These are phyloP conservation scores for Megaleporinus macrocephalus DNA, from an alignment of 2,113 vertebrate species.

Conservation along the genomic window DNA sequence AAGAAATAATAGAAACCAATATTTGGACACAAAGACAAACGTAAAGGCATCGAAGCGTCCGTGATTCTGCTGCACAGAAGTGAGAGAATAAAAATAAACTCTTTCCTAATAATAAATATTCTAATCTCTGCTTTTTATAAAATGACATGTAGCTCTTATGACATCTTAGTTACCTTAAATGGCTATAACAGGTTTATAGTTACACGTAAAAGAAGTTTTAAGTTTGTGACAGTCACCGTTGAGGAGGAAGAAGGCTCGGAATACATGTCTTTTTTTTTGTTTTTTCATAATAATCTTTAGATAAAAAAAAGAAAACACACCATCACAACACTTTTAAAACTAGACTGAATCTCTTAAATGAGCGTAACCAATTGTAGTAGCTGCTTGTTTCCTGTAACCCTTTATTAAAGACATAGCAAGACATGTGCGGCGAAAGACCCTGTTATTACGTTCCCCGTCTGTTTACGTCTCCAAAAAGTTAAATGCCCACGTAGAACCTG, in stretches of 20 bases:
- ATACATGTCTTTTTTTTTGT: not conserved
- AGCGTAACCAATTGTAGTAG: not conserved
- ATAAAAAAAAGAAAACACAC: constrained; percentile 14
- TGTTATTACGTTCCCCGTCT: constrained; percentile 37
- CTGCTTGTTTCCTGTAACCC: not conserved
- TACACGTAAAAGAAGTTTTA: constrained; percentile 7
- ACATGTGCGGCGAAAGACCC: constrained; percentile 7
- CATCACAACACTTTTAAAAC: constrained; percentile 28
- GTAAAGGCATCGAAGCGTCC: constrained; percentile 3
- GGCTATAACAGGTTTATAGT: constrained; percentile 17
- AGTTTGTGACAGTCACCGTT: not conserved
- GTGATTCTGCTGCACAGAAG: not conserved
- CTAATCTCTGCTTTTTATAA: constrained; percentile 16
- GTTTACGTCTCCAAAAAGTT: not conserved
- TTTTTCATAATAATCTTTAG: too few relatives aligned
- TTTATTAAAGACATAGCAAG: constrained; percentile 11
- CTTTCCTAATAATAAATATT: constrained; percentile 30
- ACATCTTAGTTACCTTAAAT: not conserved
- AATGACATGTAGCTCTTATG: constrained; percentile 7
- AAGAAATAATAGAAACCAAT: constrained; percentile 17
- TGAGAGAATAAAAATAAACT: constrained; percentile 39
- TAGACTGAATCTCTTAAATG: not conserved
- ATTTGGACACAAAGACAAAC: constrained; percentile 25
- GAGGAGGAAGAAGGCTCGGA: not conserved
- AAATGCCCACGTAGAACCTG: not conserved